Conservation (phyloP, 2,888 invertebrate species). For the Tetragnatha montana region DNA sequence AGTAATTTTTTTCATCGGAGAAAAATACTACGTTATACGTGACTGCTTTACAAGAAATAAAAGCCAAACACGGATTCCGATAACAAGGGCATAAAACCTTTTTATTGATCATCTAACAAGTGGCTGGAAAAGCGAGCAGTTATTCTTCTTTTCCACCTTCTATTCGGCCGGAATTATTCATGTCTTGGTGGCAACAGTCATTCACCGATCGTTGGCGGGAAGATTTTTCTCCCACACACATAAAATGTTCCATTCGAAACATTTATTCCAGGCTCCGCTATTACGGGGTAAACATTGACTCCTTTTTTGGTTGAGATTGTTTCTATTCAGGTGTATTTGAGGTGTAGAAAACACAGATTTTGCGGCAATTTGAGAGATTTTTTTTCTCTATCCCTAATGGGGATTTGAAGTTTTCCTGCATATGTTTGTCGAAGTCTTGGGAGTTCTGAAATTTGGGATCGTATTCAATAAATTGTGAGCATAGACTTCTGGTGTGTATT, state of each 20-base stretch:
- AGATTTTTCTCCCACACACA: slow-evolving; percentile 57
- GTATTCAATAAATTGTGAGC: too few relatives aligned
- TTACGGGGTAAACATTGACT: slow-evolving; percentile 69
- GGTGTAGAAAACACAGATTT: background rate
- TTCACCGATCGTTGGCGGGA: slow-evolving; percentile 55
- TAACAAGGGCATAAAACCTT: slow-evolving; percentile 63
- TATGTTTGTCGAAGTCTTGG: background rate
- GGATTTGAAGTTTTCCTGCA: background rate
- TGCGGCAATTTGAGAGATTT: background rate
- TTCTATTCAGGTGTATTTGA: slow-evolving; percentile 35
- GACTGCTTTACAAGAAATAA: slow-evolving; percentile 44
- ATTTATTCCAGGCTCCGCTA: slow-evolving; percentile 66
- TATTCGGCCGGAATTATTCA: slow-evolving; percentile 63
- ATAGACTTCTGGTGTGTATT: too few relatives aligned
- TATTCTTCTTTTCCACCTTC: slow-evolving; percentile 56
- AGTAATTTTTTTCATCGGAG: background rate
- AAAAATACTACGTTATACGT: slow-evolving; percentile 21
- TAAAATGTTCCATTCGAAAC: slow-evolving; percentile 66
- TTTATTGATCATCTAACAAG: slow-evolving; percentile 66
- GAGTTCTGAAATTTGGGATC: background rate
- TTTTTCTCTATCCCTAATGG: background rate
- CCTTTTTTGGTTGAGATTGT: slow-evolving; percentile 42
- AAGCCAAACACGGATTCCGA: slow-evolving; percentile 46
- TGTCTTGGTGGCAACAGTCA: slow-evolving; percentile 69
- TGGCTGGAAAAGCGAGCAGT: slow-evolving; percentile 55